phyloP scores from a whole-genome alignment of 2,888 invertebrate species.

The Atethmia centrago region DNA sequence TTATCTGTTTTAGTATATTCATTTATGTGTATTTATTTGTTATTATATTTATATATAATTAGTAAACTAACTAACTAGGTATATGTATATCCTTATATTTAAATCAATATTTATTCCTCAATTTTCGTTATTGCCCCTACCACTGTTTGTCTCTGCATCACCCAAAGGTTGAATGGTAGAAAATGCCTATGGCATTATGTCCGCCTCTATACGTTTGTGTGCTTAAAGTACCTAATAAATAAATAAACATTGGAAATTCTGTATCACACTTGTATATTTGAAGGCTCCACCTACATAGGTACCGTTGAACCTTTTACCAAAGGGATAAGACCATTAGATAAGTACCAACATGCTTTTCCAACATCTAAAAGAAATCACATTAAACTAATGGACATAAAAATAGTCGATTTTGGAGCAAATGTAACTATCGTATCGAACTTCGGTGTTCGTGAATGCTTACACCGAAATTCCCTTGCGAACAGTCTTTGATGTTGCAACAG shows the following conservation, averaged over 20 bases:
- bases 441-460: conserved; percentile 61
- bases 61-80: no score
- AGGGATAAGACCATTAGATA: conserved; percentile 65
- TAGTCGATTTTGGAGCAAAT: conserved; percentile 79
- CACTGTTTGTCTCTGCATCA: no score
- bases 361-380: conserved; percentile 79
- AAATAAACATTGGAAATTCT: conserved; percentile 54
- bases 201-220: no score
- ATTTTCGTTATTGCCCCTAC: no score
- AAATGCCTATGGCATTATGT: no score
- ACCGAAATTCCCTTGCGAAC: conserved; percentile 71
- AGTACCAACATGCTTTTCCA: conserved; percentile 66
- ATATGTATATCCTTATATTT: no score
- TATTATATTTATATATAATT: no score
- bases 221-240: no score
- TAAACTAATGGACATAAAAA: conserved; percentile 82
- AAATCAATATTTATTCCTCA: no score
- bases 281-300: conserved; percentile 42
- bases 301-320: conserved; percentile 61
- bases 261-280: conserved; percentile 35
- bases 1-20: no score
- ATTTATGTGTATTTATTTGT: no score
- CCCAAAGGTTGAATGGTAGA: no score
- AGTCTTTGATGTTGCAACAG: conserved; percentile 2
- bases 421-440: conserved; percentile 75